Conservation (phyloP, 2,113 vertebrate genomes). For the Gobius niger region DNA sequence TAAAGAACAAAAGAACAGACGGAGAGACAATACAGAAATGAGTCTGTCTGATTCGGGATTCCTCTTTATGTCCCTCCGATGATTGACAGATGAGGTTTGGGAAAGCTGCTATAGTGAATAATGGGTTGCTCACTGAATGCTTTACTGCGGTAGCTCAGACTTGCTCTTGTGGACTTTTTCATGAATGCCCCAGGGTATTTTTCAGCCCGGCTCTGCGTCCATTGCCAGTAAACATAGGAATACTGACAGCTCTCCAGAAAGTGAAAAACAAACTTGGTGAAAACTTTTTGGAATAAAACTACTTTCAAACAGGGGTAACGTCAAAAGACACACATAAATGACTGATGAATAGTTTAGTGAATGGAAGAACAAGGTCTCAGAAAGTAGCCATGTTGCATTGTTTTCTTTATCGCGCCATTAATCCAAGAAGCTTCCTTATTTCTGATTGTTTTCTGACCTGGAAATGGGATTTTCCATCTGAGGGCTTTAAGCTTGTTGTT, state of each 20-base stretch:
- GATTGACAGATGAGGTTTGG: not conserved
- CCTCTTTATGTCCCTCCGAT: not conserved
- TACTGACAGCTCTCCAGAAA: not conserved
- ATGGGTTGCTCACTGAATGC: not conserved
- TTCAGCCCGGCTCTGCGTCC: slow-evolving; percentile 1
- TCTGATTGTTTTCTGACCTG: no score
- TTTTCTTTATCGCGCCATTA: no score
- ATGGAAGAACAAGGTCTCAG: no score
- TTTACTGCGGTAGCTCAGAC: not conserved
- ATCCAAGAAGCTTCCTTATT: no score
- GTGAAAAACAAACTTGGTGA: not conserved
- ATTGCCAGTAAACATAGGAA: slow-evolving; percentile 1
- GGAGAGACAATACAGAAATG: slow-evolving; percentile 6
- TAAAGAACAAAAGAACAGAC: slow-evolving; percentile 13
- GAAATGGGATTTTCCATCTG: no score
- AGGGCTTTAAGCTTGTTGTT: no score
- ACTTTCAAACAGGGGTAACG: no score
- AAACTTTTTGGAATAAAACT: not conserved
- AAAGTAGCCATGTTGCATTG: no score
- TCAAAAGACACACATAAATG: not conserved
- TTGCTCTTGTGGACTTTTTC: not conserved
- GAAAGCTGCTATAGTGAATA: not conserved
- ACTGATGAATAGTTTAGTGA: not conserved
- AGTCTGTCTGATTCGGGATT: not conserved
- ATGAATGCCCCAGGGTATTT: not conserved